These are phyloP conservation scores for Sebastiscus tertius DNA, from an alignment of 2,797 vertebrate genomes.

Conservation along the genomic window DNA sequence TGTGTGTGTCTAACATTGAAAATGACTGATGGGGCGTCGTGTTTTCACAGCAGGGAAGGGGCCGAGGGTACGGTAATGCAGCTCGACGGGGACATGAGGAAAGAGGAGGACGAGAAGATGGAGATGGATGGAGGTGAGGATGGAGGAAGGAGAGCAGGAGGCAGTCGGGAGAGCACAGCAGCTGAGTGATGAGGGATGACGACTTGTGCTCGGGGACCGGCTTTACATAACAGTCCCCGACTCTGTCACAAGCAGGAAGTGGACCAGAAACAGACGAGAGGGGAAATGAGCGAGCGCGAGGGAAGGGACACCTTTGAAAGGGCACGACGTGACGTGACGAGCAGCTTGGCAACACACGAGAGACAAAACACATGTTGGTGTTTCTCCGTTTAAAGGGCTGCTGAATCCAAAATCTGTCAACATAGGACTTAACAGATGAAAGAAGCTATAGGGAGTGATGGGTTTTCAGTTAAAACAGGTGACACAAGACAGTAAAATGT, in stretches of 20 bases:
- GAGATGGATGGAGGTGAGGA: slow-evolving; percentile 31
- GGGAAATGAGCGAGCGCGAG: background rate
- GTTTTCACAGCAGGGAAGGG: slow-evolving; percentile 27
- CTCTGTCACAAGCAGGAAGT: slow-evolving; percentile 59
- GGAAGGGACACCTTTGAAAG: slow-evolving; percentile 39
- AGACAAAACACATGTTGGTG: background rate
- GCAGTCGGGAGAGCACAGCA: slow-evolving; percentile 22
- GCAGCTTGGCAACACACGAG: background rate
- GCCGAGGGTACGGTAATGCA: slow-evolving; percentile 13
- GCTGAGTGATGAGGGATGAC: slow-evolving; percentile 67
- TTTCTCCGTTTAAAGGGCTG: background rate
- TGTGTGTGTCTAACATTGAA: slow-evolving; percentile 35
- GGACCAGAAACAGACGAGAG: slow-evolving; percentile 54
- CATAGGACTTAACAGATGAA: background rate
- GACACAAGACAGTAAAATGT: background rate
- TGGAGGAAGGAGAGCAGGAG: slow-evolving; percentile 37
- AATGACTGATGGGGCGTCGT: slow-evolving; percentile 40
- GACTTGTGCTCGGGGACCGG: slow-evolving; percentile 59
- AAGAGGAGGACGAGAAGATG: slow-evolving; percentile 10
- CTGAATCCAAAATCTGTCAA: background rate
- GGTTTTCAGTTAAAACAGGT: background rate
- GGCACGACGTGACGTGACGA: background rate
- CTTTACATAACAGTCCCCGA: slow-evolving; percentile 64
- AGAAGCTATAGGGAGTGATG: background rate
- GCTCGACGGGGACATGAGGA: slow-evolving; percentile 55